These are phyloP conservation scores for Nowickia ferox DNA, from an alignment of 2,888 invertebrate genomes.

Conservation along the genomic window DNA sequence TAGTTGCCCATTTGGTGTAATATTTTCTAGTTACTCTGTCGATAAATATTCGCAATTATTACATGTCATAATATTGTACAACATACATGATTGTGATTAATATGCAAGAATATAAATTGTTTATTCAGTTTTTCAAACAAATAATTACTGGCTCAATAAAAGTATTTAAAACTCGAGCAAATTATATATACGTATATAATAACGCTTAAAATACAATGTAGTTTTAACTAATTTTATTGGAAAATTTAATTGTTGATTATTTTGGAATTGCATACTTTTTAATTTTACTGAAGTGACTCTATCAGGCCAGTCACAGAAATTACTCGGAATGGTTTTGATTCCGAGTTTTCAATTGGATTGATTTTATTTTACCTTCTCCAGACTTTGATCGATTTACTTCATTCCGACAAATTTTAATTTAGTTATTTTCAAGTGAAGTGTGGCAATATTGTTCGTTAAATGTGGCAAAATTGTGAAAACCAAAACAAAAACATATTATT, in stretches of 20 bases:
- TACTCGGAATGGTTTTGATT: too few species aligned
- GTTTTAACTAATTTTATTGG: background rate
- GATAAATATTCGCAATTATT: constrained; percentile 32
- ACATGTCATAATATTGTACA: constrained; percentile 63
- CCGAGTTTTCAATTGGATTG: too few species aligned
- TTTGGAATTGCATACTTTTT: too few species aligned
- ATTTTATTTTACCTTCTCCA: too few species aligned
- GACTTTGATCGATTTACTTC: too few species aligned
- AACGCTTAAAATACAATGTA: background rate
- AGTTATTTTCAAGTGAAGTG: too few species aligned
- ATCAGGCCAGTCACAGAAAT: too few species aligned
- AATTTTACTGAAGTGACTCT: too few species aligned
- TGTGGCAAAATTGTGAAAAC: too few species aligned
- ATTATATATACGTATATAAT: background rate
- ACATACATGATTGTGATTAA: constrained; percentile 76
- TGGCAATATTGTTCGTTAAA: too few species aligned
- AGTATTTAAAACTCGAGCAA: constrained; percentile 5
- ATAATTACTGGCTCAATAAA: constrained; percentile 28
- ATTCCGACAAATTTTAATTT: too few species aligned
- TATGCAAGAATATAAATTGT: constrained; percentile 75
- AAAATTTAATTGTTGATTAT: background rate
- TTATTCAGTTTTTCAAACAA: constrained; percentile 56
- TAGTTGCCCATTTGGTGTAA: background rate
- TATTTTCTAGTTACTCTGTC: constrained; percentile 22
- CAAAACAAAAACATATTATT: too few species aligned